Percentiles rank a stretch among this genome's conserved stretches.
phyloP scores from a whole-genome alignment of 1,140 invertebrate species.

The Heliothis subflexa region DNA sequence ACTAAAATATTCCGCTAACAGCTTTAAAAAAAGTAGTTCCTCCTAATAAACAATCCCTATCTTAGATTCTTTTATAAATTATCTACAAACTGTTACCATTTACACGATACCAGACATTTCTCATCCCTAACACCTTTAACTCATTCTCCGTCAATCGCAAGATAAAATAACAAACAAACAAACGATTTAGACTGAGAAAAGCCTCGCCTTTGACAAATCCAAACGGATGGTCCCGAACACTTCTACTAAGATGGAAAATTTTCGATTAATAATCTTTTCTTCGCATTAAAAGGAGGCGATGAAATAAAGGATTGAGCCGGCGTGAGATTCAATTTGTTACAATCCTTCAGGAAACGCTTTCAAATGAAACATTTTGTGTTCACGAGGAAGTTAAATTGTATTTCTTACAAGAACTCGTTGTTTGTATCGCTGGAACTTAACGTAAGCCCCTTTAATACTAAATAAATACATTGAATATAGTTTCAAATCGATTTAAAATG shows the following conservation, averaged over 20 bases:
- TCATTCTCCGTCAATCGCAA: not conserved
- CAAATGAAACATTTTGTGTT: conserved; percentile 77
- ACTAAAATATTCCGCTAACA: no score
- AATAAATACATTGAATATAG: conserved; percentile 43
- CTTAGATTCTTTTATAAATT: no score
- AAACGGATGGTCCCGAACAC: conserved; percentile 52
- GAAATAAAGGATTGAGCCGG: conserved; percentile 79
- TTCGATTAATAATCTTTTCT: conserved; percentile 80
- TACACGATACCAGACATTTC: not conserved
- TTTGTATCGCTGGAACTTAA: conserved; percentile 61
- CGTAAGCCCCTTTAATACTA: conserved; percentile 56
- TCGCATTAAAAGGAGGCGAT: conserved; percentile 71
- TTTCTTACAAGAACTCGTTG: conserved; percentile 69
- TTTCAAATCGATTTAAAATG: not conserved
- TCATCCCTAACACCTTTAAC: not conserved
- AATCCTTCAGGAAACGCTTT: conserved; percentile 76
- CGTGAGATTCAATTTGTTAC: conserved; percentile 82
- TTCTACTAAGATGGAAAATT: conserved; percentile 65
- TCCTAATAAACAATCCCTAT: no score
- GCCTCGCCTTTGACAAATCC: conserved; percentile 50
- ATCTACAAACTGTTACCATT: no score
- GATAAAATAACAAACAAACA: conserved; percentile 19
- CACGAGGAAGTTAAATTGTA: conserved; percentile 75
- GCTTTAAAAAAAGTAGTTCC: no score
- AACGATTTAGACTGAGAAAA: conserved; percentile 23